Evolutionary conservation across 1,140 invertebrate genomes (phyloP), one percentile per base, ranked within the genome.

Genomic region (Drosophila sp.): DNA sequence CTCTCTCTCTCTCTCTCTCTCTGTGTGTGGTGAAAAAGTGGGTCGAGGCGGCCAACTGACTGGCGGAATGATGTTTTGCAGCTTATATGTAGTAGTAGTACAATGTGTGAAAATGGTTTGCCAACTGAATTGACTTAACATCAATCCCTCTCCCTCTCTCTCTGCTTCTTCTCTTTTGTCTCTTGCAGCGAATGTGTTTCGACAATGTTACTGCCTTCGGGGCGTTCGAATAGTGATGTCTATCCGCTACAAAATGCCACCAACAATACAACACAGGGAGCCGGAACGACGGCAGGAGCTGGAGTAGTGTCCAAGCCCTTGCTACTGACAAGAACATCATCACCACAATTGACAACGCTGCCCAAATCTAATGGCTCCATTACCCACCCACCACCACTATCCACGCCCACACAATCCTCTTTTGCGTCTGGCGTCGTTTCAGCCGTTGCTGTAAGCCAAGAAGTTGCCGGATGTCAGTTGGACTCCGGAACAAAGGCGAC

Each of bases 191-290:
- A 91, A 91, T 91, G 90, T 80, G 79, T 79, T 85, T 91, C 72
- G 85, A 91, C 76, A 79, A 91, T 91, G 90, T 87, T 91, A 79
- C 79, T 91, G 90, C 90, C 90, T 91, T 91, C 90, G 72, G 90
- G 90, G 90, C 90, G 90, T 79, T 91, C 90, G 66, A 91, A 90
- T 83, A 90, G 90, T 85, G 90, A 91, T 90, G 90, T 90, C 66
- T 86, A 91, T 87, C 85, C 90, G 80, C 67, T 90, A 76, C 90
- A 85, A 74, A 91, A 78, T 84, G 70, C 77, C 61, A 79, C 67
- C 66, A 66, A 10, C 73, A 76, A 70, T 60, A 76, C 64, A 57
- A 67, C 75, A 62, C 50, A 17, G 40, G 64, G 38, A 57, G 50
- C 23, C 29, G 67, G 54, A 7, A 50, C 1, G 4, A 33, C 4